Evolutionary conservation across 1,140 invertebrate genomes (phyloP).

Genomic region (Spodoptera litura): DNA sequence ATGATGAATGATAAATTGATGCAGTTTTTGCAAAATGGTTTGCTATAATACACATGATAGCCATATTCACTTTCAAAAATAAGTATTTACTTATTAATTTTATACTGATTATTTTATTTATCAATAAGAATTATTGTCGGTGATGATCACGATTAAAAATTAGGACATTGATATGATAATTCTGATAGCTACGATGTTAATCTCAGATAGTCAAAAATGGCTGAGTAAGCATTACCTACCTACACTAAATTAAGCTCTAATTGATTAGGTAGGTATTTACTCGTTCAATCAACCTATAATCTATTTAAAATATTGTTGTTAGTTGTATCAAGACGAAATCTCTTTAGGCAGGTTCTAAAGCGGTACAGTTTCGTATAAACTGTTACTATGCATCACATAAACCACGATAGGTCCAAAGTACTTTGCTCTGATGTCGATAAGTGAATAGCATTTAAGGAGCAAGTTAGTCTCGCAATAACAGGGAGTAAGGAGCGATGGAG

Average conservation of each 20-base stretch:
- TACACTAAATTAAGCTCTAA: neutral
- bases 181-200: neutral
- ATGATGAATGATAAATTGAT: constrained; percentile 9
- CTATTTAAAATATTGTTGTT: neutral
- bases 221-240: too few species aligned
- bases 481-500: constrained; percentile 34
- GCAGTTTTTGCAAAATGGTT: constrained; percentile 6
- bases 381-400: neutral
- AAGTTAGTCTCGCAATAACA: constrained; percentile 36
- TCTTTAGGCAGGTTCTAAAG: neutral
- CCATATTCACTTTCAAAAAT: too few species aligned
- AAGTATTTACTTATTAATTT: too few species aligned
- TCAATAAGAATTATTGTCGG: too few species aligned
- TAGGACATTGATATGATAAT: too few species aligned
- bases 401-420: constrained; percentile 21
- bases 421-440: constrained; percentile 35
- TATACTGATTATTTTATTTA: too few species aligned
- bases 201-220: neutral
- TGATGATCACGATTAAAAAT: too few species aligned
- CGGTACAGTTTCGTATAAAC: neutral
- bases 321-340: too few species aligned
- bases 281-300: neutral
- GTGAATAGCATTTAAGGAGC: constrained; percentile 11
- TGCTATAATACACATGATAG: neutral
- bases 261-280: neutral